Evolutionary conservation across 2,113 vertebrate genomes (phyloP).

Genomic region (Gallinago paraguaiae): DNA sequence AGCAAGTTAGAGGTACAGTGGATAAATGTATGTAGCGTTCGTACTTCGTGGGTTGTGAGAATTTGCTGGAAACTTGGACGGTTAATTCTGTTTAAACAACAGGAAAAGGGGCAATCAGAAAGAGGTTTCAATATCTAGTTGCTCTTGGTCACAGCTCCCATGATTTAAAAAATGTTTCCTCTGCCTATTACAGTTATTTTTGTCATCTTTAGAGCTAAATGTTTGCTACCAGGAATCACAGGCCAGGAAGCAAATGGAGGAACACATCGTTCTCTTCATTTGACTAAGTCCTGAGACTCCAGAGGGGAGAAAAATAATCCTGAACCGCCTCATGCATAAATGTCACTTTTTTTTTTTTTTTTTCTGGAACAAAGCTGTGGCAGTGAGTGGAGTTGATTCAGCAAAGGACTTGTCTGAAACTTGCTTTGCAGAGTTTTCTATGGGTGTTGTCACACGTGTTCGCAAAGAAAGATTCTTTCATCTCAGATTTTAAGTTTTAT

Average conservation of each 20-base stretch:
- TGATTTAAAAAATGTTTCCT: not conserved
- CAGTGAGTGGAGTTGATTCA: rapidly evolving
- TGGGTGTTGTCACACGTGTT: rapidly evolving
- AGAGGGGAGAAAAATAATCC: not conserved
- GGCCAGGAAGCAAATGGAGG: not conserved
- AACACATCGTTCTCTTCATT: not conserved
- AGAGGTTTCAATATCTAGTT: not conserved
- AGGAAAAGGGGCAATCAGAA: not conserved
- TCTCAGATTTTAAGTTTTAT: not conserved
- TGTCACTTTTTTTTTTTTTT: not conserved
- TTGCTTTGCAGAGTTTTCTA: not conserved
- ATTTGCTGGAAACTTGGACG: not conserved
- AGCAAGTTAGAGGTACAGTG: not conserved
- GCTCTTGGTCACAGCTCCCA: not conserved
- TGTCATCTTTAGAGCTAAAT: not conserved
- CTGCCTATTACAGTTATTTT: not conserved
- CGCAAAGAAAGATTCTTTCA: not conserved
- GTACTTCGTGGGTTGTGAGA: not conserved
- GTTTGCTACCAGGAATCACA: not conserved
- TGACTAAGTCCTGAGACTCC: not conserved
- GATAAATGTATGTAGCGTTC: not conserved
- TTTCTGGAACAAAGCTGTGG: not conserved
- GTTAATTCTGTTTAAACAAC: not conserved
- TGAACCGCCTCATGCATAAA: not conserved
- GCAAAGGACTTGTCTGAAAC: not conserved